Base-by-base conservation (phyloP, 2,113 vertebrate genomes). In the Colaptes auratus region DNA sequence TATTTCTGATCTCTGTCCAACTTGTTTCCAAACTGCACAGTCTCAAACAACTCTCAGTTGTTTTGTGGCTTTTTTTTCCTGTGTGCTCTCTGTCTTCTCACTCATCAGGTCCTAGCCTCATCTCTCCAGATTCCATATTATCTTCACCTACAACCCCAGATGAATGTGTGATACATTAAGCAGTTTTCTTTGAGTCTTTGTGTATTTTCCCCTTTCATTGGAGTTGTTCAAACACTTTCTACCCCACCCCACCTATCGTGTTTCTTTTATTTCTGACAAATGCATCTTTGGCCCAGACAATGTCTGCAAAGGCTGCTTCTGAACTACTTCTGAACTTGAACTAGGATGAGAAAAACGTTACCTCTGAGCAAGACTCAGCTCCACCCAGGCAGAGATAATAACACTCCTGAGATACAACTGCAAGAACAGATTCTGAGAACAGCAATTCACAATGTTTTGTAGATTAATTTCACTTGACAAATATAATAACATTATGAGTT, bases 111-210 rank as follows among this genome's bases (percentile, higher is more conserved):
- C 44, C 10, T 23, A 46, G 16, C 64, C 56, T 79, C 30, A 21
- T n/a, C 6, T 73, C 24, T 53, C 7, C 55, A 53, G 23, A 33
- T 20, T 82, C 25, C 15, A 12, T 7, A 6, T 63, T 48, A 66
- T 21, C 2, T 9, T 30, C n/a, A 35, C 15, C 35, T 4, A 14
- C 5, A 72, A n/a, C 5, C 13, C 1, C 4, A 12, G 33, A 65
- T 50, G 16, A 53, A 70, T 12, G 6, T 55, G 15, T 46, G 25
- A 59, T 67, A 36, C 9, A 15, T 53, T 73, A 48, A 56, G 20
- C 27, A 39, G 17, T 79, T 86, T 82, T 79, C 15, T 66, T 71
- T 39, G 28, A 36, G 33, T 30, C 44, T 92, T 93, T 65, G 24
- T 50, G 46, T 18, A 69, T 4, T 39, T 59, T 53, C 27, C 13